Percentiles rank a stretch among this genome's conserved stretches.
Conservation (phyloP, 2,113 vertebrate genomes). For the Xerus inauris region DNA sequence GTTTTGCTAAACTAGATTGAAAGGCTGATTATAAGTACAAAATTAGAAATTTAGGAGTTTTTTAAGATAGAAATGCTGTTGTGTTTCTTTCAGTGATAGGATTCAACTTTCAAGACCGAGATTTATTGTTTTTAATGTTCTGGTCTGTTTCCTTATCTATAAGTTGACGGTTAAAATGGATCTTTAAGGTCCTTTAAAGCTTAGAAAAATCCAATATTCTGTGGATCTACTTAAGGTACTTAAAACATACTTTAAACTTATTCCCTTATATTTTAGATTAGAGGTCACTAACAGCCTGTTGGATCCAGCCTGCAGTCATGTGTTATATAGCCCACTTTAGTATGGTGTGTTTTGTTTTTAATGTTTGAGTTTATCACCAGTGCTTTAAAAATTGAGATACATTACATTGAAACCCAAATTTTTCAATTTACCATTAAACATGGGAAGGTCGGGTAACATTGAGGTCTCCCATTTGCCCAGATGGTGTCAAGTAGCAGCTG, state of each 20-base stretch:
- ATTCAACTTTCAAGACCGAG: constrained; percentile 22
- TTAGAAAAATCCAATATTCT: constrained; percentile 29
- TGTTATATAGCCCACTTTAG: background rate
- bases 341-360: background rate
- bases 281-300: background rate
- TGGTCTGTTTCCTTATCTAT: constrained; percentile 38
- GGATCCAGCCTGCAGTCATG: background rate
- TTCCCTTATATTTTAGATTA: constrained; percentile 44
- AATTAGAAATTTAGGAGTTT: constrained; percentile 30
- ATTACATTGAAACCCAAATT: constrained; percentile 26
- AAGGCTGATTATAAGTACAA: constrained; percentile 38
- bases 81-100: constrained; percentile 31
- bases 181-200: constrained; percentile 5
- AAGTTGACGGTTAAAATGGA: constrained; percentile 24
- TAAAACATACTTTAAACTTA: constrained; percentile 43
- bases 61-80: constrained; percentile 28
- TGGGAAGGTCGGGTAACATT: background rate
- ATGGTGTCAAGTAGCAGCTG: background rate
- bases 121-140: constrained; percentile 42
- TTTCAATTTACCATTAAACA: constrained; percentile 42
- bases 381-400: constrained; percentile 42
- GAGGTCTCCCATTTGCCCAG: background rate
- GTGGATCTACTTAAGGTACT: constrained; percentile 13
- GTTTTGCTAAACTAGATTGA: background rate
- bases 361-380: background rate